These are phyloP conservation scores for Oikopleura vanhoeffeni DNA, from an alignment of 23 tunicate species.

Conservation along the genomic window DNA sequence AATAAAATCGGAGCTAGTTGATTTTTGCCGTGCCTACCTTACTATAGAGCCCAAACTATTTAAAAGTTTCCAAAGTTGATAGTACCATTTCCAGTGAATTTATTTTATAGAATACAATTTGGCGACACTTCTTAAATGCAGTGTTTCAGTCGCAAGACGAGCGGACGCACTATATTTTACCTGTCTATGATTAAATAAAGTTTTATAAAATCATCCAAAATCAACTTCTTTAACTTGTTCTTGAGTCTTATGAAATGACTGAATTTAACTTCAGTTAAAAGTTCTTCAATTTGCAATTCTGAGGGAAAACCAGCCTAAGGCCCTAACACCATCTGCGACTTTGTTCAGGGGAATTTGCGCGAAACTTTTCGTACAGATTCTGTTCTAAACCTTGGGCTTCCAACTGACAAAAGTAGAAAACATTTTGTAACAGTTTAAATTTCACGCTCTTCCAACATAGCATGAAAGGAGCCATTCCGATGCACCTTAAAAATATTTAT, in stretches of 20 bases:
- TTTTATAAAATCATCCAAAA: constrained; percentile 54
- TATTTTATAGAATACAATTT: too few relatives aligned
- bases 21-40: too few relatives aligned
- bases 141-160: too few relatives aligned
- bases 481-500: constrained; percentile 28
- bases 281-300: constrained; percentile 74
- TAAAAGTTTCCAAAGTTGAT: too few relatives aligned
- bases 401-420: constrained; percentile 75
- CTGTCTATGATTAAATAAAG: constrained; percentile 91
- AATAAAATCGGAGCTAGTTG: too few relatives aligned
- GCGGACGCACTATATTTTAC: too few relatives aligned
- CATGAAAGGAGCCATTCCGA: constrained; percentile 56
- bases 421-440: constrained; percentile 56
- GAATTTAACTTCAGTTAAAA: constrained; percentile 78
- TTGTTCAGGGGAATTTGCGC: constrained; percentile 47
- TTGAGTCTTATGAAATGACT: constrained; percentile 49
- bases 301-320: constrained; percentile 84
- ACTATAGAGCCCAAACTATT: too few relatives aligned
- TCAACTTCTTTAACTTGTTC: constrained; percentile 43
- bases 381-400: constrained; percentile 56
- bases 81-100: too few relatives aligned
- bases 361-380: constrained; percentile 42
- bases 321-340: constrained; percentile 64
- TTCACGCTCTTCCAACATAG: constrained; percentile 53
- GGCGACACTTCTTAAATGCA: too few relatives aligned